Evolutionary conservation across 2,888 invertebrate species (phyloP), one percentile per base, ranked within the genome.

Genomic region (Autographa gamma): DNA sequence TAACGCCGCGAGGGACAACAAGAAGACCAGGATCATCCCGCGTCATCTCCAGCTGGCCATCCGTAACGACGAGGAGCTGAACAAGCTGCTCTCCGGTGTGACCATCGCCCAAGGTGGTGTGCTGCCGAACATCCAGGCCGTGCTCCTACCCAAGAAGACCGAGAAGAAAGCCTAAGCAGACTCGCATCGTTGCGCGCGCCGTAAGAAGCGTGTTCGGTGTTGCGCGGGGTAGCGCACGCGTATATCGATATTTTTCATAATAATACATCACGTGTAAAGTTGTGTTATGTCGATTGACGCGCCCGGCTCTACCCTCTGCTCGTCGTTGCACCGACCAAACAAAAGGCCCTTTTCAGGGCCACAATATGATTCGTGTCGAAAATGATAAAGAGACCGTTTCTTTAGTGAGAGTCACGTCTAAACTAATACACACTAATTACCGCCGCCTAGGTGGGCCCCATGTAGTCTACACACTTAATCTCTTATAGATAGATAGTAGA

Each of bases 71-170:
- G 97, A 98, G 86, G 98, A 98, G 88, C 93, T 98, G 88, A 98
- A 97, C 92, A 97, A 97, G 89, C 92, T 98, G 2, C 91, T 98
- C 25, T 96, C 96, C 0, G 97, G 97, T 43, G 98, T 98, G 11
- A 98, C 98, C 52, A 98, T 98, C 86, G 97, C 98, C 52, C 97
- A 98, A 92, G 98, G 98, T 79, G 98, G 98, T 87, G 98, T 98
- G 0, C 90, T 98, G 88, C 98, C 98, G 0, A 97, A 98, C 91
- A 98, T 98, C 83, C 97, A 98, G 87, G 97, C 97, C 4, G 97
- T 97, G 32, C 94, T 98, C 2, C 88, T 98, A 79, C 97, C 98
- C 32, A 97, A 97, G 94, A 97, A 97, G 87, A 96, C 97, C 63
- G 84, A 85, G 80, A 86, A 74, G 72, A 86, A 79, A 79, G 82